Base-by-base conservation (phyloP, 1,140 invertebrate genomes). In the Apis dorsata region DNA sequence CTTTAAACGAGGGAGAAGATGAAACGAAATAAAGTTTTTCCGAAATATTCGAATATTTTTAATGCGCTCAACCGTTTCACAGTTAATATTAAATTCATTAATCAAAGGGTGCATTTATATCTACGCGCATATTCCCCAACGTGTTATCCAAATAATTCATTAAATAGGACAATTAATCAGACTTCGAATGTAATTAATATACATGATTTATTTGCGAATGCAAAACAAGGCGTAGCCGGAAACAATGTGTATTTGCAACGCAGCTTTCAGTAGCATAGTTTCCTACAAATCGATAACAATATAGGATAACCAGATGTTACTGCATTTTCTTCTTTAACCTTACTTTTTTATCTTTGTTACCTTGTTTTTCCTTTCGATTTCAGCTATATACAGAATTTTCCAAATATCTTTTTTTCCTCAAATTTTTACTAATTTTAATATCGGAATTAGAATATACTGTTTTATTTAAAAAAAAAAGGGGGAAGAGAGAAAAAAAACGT, bases 211-310 rank as follows among this genome's bases (percentile, higher is more conserved):
- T 73, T 81, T 69, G 68, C 24, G 13, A 53, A 12, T 53, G 69
- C 34, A 28, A 72, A 71, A 59, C 62, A 77, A 70, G 49, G 68
- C 57, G 68, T 70, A 28, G 21, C n/a, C 57, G 57, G 57, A 72
- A 34, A 17, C 19, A 63, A 79, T 72, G 24, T 66, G 28, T 57
- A n/a, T 74, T 44, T 44, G 51, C 69, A 73, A 71, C 57, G 9
- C 12, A 2, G 57, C 57, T 71, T 72, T 80, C 69, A 53, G 15
- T 63, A 72, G 21, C 28, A 55, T 28, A 44, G 28, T 49, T 81
- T 21, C 28, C 24, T 57, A 17, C 44, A 71, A 24, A 79, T 72
- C 78, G 44, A 79, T 79, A 79, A 62, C 49, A 72, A 53, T 72
- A 63, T 51, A 28, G 5, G 21, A 49, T 60, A 13, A 12, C 34